A percentile compares a stretch with the other conserved stretches of the same genome.
These are phyloP conservation scores for Oeneis ivallda DNA, from an alignment of 2,888 invertebrate genomes.

Conservation along the genomic window DNA sequence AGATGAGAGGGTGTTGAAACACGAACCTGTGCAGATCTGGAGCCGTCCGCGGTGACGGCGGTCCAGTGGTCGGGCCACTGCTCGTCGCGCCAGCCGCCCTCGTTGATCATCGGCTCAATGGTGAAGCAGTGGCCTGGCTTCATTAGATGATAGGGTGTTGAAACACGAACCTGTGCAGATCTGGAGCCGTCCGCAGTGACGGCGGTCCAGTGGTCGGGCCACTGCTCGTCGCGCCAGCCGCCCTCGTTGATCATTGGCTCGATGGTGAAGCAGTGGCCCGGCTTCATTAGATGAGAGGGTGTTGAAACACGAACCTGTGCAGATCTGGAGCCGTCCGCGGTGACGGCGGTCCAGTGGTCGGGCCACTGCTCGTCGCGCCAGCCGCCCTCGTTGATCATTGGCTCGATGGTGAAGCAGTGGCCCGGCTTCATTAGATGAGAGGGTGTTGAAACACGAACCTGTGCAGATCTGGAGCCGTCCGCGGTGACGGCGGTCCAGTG, in stretches of 20 bases:
- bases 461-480: constrained; percentile 97
- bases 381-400: constrained; percentile 98
- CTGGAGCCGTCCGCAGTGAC: constrained; percentile 96
- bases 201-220: constrained; percentile 99
- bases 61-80: constrained; percentile 99
- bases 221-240: constrained; percentile 94
- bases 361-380: constrained; percentile 98
- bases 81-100: constrained; percentile 94
- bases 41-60: constrained; percentile 96
- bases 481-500: constrained; percentile 99
- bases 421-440: constrained; percentile 99
- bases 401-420: constrained; percentile 99
- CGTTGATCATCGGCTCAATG: constrained; percentile 99
- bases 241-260: constrained; percentile 99
- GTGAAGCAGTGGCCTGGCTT: constrained; percentile 98
- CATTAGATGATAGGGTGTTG: constrained; percentile 87
- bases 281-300: constrained; percentile 96
- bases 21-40: constrained; percentile 91
- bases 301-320: constrained; percentile 84
- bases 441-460: constrained; percentile 62
- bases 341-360: constrained; percentile 99
- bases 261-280: constrained; percentile 98
- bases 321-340: constrained; percentile 95
- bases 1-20: too few relatives aligned
- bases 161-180: constrained; percentile 88